phyloP scores from a whole-genome alignment of 2,888 invertebrate genomes.

The Dendrolimus houi region DNA sequence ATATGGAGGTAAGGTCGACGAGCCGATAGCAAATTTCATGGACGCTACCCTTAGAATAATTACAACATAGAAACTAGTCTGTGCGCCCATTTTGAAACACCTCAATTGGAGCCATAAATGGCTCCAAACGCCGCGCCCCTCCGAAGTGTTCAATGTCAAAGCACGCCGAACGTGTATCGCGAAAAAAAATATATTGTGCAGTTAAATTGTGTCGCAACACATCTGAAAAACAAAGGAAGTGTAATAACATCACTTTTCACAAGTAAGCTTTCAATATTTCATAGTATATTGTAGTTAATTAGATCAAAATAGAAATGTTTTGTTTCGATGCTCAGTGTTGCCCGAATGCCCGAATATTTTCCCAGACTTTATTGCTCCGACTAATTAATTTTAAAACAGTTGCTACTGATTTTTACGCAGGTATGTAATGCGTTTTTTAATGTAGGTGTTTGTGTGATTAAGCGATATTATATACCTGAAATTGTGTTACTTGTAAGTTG shows the following conservation, averaged over 20 bases:
- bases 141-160: not conserved
- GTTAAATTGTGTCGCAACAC: conserved; percentile 2
- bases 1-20: too few species aligned
- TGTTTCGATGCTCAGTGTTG: not conserved
- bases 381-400: conserved; percentile 2
- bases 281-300: not conserved
- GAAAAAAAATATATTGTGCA: not conserved
- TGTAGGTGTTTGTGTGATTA: not conserved
- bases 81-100: too few species aligned
- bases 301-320: not conserved
- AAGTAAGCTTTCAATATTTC: conserved; percentile 2
- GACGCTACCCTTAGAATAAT: too few species aligned
- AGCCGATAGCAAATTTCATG: too few species aligned
- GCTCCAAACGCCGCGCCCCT: too few species aligned
- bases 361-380: conserved; percentile 1
- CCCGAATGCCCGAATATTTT: too few species aligned
- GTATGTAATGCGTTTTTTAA: not conserved
- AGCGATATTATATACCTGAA: not conserved
- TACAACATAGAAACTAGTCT: too few species aligned
- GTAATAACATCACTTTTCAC: conserved; percentile 3
- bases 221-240: conserved; percentile 3
- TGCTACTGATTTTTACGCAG: not conserved
- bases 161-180: not conserved
- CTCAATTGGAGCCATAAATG: too few species aligned
- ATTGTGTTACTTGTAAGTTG: not conserved